phyloP scores from a whole-genome alignment of 2,113 vertebrate genomes.

The Rhineura floridana region DNA sequence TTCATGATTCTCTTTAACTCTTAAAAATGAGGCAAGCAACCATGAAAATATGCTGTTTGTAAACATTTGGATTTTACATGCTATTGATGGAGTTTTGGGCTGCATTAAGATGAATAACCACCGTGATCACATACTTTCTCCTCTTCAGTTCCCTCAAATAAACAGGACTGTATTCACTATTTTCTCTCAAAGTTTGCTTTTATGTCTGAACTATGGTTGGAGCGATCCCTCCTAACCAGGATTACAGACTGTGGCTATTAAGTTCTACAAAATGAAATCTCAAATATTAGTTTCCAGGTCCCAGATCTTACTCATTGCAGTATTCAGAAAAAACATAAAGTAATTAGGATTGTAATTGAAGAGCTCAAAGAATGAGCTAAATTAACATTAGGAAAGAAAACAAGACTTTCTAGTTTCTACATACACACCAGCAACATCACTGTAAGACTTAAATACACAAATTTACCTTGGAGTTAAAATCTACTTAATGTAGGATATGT shows the following conservation, averaged over 20 bases:
- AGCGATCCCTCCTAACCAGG: background rate
- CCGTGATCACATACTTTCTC: background rate
- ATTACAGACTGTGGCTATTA: background rate
- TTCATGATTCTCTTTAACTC: background rate
- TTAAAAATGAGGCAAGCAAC: background rate
- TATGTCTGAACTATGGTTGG: background rate
- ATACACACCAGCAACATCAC: too few relatives aligned
- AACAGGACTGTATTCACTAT: background rate
- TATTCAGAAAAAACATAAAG: background rate
- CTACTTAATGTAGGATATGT: constrained; percentile 26
- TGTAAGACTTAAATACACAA: constrained; percentile 23
- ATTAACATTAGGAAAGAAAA: too few relatives aligned
- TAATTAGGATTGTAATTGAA: background rate
- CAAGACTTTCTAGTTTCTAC: too few relatives aligned
- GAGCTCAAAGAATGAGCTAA: background rate
- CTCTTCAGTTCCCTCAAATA: background rate
- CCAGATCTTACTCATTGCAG: background rate
- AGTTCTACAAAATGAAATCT: background rate
- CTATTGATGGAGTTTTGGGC: background rate
- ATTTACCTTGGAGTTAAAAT: constrained; percentile 28
- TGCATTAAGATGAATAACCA: background rate
- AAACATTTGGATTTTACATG: background rate
- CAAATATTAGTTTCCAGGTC: background rate
- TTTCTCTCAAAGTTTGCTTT: background rate
- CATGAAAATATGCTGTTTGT: accelerated